Conservation (phyloP, 2,113 vertebrate species). For the Recurvirostra avosetta region DNA sequence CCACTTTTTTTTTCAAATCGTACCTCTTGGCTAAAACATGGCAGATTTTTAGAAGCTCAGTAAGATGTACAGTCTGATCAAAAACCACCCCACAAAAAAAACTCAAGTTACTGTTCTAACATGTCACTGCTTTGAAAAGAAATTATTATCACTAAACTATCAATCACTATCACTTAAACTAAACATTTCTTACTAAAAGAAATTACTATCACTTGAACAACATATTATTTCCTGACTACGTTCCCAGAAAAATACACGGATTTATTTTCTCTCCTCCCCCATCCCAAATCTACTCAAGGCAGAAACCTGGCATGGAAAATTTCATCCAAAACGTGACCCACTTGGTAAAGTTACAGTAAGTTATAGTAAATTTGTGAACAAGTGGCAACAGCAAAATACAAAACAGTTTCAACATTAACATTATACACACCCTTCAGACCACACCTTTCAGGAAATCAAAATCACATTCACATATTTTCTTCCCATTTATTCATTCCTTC, state of each 20-base stretch:
- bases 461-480: neutral
- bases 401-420: neutral
- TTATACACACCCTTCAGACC: neutral
- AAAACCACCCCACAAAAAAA: neutral
- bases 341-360: neutral
- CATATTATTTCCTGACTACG: neutral
- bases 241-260: neutral
- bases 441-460: neutral
- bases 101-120: neutral
- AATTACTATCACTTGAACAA: neutral
- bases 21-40: neutral
- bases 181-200: neutral
- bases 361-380: neutral
- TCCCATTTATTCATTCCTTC: neutral
- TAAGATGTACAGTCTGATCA: neutral
- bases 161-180: neutral
- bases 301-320: neutral
- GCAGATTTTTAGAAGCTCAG: neutral
- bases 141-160: neutral
- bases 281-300: neutral
- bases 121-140: neutral
- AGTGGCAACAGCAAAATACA: neutral
- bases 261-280: neutral
- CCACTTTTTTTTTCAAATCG: neutral
- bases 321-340: neutral